These are phyloP conservation scores for Sarotherodon lohbergeri DNA, from an alignment of 2,113 vertebrate genomes.

Conservation along the genomic window DNA sequence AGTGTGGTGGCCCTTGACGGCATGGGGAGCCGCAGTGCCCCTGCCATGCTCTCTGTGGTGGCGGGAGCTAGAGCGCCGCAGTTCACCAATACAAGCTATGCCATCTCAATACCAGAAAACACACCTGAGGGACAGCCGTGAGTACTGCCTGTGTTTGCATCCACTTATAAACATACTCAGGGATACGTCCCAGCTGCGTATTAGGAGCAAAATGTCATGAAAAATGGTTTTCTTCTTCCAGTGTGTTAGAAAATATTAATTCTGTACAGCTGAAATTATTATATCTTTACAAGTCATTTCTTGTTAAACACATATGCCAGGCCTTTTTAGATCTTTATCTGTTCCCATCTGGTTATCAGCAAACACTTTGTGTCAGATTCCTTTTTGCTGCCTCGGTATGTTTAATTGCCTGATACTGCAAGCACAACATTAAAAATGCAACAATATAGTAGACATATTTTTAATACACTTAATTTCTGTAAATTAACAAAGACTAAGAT, in stretches of 20 bases:
- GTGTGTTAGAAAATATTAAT: neutral
- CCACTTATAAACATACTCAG: neutral
- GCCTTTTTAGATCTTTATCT: neutral
- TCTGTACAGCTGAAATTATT: neutral
- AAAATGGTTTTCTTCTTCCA: neutral
- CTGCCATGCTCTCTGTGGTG: conserved; percentile 77
- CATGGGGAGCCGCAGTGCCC: conserved; percentile 74
- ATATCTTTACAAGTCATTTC: neutral
- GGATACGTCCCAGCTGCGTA: neutral
- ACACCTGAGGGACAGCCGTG: conserved; percentile 73
- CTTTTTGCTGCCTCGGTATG: neutral
- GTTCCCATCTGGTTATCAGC: neutral
- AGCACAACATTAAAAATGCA: neutral
- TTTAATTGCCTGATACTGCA: neutral
- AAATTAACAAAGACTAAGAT: neutral
- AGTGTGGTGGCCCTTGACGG: conserved; percentile 79
- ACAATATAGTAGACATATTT: neutral
- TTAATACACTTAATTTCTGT: neutral
- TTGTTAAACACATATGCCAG: neutral
- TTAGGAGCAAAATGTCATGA: neutral
- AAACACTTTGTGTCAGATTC: neutral
- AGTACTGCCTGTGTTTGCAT: conserved; percentile 56
- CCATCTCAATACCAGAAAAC: conserved; percentile 79
- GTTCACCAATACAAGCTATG: conserved; percentile 78
- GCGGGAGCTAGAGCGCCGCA: conserved; percentile 79